Evolutionary conservation across 2,797 vertebrate genomes (phyloP), one percentile per base, ranked within the genome.

Genomic region (Sebastiscus tertius): DNA sequence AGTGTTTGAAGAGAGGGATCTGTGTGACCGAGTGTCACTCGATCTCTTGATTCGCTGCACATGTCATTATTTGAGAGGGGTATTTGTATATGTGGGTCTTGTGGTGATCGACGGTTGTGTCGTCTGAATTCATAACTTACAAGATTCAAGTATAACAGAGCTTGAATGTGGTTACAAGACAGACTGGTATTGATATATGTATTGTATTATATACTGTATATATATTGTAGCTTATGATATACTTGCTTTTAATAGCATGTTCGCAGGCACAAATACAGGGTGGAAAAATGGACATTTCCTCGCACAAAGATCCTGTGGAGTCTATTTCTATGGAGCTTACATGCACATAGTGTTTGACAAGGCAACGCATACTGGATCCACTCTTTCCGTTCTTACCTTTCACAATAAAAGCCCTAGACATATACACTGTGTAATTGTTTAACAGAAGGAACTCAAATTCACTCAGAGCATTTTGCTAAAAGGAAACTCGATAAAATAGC

Each of bases 61-160:
- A 75, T 60, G 24, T 88, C 71, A 74, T 75, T 76, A 70, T 83
- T 61, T 42, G 34, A 81, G 67, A 60, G 31, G 60, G 54, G 16
- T 49, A 67, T 82, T 76, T 72, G 86, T 69, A 66, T 63, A 27
- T 86, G 78, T 79, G 24, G 80, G 58, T 82, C 46, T 56, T 72
- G 31, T 0, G n/a, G 68, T 73, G 81, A 85, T 62, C 69, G 77
- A 83, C 52, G 12, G 34, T 59, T 79, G 72, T 81, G 16, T 75
- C 18, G 60, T 86, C 39, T 49, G 27, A 82, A 83, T 77, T 77
- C 77, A 86, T 75, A 86, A 86, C 68, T 46, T 80, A 78, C 72
- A 83, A 77, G 31, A 77, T 24, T 75, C 42, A 73, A 77, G 76
- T 61, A 71, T 60, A 29, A 61, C 65, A n/a, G 59, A 76, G 29